Evolutionary conservation across 2,113 vertebrate species (phyloP), one percentile per base, ranked within the genome.

Genomic region (Gymnarchus niloticus): DNA sequence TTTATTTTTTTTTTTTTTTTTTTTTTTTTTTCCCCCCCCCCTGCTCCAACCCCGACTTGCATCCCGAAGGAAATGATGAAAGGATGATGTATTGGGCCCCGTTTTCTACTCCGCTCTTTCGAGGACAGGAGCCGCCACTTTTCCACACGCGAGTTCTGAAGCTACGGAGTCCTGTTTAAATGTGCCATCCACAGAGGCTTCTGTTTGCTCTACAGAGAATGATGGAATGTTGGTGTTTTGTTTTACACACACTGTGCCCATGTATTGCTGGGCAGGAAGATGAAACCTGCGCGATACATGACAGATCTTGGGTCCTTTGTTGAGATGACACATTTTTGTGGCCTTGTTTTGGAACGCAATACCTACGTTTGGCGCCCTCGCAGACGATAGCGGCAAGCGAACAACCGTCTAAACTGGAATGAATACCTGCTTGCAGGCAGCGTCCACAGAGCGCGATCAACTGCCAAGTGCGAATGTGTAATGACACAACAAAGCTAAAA

Each of bases 401-500:
- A 56, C 9, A 76, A 54, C 37, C 65, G 6, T 6, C 49, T 2
- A 33, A n/a, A 44, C 46, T 44, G n/a, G 57, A 17, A 28, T 65
- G 57, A 69, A 49, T 46, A 65, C 44, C n/a, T 49, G 56, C 83
- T 28, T 28, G 23, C 83, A 25, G 83, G 10, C 14, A 1, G 83
- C 57, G 41, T 65, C 57, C 23, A 10, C n/a, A 48, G 23, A 65
- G 12, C 12, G 12, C 44, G 46, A 51, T 84, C 46, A n/a, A 41
- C 83, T 61, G 82, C 41, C 83, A 48, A 56, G 83, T 52, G 83
- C 19, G 33, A 76, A 84, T 49, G 83, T 25, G 48, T 37, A 76
- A 65, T 54, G 83, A 84, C 57, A 73, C 83, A 28, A 52, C n/a
- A 48, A 37, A 73, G 61, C 25, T 84, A 84, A 52, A 73, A 41